Base-by-base conservation (phyloP, 2,113 vertebrate species). In the Eidolon helvum region DNA sequence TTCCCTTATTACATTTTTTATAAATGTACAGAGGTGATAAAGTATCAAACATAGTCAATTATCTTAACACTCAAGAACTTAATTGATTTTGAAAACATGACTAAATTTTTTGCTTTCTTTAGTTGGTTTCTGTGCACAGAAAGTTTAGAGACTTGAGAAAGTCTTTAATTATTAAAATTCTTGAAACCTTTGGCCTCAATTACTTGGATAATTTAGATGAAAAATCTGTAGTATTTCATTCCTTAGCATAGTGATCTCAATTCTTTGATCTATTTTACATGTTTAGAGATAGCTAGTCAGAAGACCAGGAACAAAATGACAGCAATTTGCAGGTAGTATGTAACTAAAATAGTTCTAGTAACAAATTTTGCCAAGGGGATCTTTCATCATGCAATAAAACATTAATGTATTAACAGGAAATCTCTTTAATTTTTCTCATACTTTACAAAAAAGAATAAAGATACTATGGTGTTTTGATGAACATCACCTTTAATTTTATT, bases 171-270 rank as follows among this genome's bases (percentile, higher is more conserved):
- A 65, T 77, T 84, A 72, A 95, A 59, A 68, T 86, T 38, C 43
- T 26, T 61, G 21, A 92, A 87, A 94, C 2, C 0, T 22, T 38
- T 91, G 53, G 19, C 35, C 33, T 95, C 21, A 86, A 82, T 89
- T 96, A 86, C 28, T 50, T 88, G 68, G 63, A 63, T 61, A 89
- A 87, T 91, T 92, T 18, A 91, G 35, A 55, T 78, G 40, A 90
- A 95, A 96, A 90, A 75, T 40, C 71, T 16, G 11, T 2, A 72
- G 15, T 68, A 45, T 71, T 89, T 96, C 50, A 50, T 50, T 50
- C 90, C 26, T 90, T 65, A 80, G 1, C 16, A 68, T 65, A 86
- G 82, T 86, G 48, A 14, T 35, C 66, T 88, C 40, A 74, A 50
- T 72, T 92, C 28, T 84, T 38, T 91, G 15, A 55, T 94, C 53